Evolutionary conservation across 2,797 vertebrate species (phyloP), one percentile per base, ranked within the genome.

Genomic region (Australoheros facetus): DNA sequence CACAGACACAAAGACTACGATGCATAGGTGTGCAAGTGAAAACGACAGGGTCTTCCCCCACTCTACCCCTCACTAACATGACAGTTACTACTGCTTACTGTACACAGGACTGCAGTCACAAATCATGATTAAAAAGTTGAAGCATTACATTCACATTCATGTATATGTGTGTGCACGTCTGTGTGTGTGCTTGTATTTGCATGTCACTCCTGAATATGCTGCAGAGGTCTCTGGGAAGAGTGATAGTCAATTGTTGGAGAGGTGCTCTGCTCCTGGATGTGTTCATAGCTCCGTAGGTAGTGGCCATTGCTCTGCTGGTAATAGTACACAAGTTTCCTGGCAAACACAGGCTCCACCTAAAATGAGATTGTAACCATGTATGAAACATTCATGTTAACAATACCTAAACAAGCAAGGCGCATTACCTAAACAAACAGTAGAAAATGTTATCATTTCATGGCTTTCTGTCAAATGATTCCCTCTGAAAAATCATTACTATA

Each of bases 291-390:
- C 75, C 97, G 96, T 85, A 97, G 92, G 89, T 97, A 96, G 88
- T 96, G 97, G 88, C 96, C 95, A 73, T 96, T 96, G 94, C 97
- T 97, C 90, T 98, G 97, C 70, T 98, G 96, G 84, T 98, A 96
- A 92, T 97, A 97, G 87, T 96, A 97, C 91, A 97, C 93, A 53
- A 99, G 95, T 79, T 98, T 98, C 89, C 95, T 97, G 94, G 98
- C 98, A 91, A 99, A 97, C 87, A 97, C 93, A 59, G 98, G 98
- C 92, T 99, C 98, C 91, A 99, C 97, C 98, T 99, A 89, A 17
- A 90, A 90, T 53, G 26, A 88, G 85, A 87, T 34, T 0, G 78
- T 34, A 32, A 71, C 2, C n/a, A 2, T 55, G 23, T 66, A 56
- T 83, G 48, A 89, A 78, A 81, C 23, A 70, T 70, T 26, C 30